Conservation (phyloP, 2,888 invertebrate species). For the Phytoseiulus persimilis region DNA sequence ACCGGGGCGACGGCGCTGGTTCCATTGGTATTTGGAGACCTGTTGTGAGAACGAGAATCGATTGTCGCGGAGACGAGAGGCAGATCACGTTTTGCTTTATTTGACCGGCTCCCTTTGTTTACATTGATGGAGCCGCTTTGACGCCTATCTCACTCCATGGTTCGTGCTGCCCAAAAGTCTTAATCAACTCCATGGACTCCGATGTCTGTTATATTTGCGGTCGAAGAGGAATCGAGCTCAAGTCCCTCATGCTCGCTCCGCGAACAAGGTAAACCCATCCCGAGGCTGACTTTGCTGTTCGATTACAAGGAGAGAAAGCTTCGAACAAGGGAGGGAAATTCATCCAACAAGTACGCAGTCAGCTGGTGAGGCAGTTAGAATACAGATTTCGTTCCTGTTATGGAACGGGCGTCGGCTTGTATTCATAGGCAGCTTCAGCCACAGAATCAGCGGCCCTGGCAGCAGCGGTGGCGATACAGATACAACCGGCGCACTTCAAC, state of each 20-base stretch:
- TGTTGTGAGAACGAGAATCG: background rate
- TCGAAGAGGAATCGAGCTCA: too few species aligned
- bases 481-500: background rate
- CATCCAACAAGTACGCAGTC: background rate
- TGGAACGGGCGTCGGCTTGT: background rate
- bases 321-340: background rate
- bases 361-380: background rate
- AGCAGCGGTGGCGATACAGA: background rate
- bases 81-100: background rate
- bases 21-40: background rate
- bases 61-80: background rate
- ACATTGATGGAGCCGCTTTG: background rate
- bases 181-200: background rate
- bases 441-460: background rate
- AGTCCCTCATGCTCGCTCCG: too few species aligned
- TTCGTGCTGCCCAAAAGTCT: background rate
- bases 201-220: background rate
- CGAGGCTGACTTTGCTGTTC: too few species aligned
- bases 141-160: background rate
- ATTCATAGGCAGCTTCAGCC: background rate
- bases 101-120: background rate
- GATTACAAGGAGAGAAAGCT: background rate
- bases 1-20: background rate
- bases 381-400: background rate
- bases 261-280: too few species aligned